Evolutionary conservation across 2,888 invertebrate genomes (phyloP), one percentile per base, ranked within the genome.

Genomic region (Drosophila subsilvestris): DNA sequence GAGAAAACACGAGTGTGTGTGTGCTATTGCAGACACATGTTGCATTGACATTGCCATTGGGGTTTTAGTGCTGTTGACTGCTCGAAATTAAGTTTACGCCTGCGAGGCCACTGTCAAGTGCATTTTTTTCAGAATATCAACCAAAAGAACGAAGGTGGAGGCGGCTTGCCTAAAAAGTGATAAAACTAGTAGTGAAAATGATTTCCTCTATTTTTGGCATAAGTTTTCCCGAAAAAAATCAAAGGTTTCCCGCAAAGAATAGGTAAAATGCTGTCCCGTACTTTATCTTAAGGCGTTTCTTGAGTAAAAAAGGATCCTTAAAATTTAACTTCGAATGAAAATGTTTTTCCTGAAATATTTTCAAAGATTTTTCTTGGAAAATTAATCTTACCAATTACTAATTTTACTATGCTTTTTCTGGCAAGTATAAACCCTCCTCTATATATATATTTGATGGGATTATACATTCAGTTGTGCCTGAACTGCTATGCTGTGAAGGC

Each of bases 71-170:
- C 12, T 14, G 37, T 5, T 37, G 14, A 37, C 14, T 37, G 37
- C 1, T 37, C 6, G 14, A 75, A 80, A 78, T 78, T 69, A 62
- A 66, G 78, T 66, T 75, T 75, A 80, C 78, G 78, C 63, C 68
- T 63, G 54, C 70, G 60, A 63, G 77, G 14, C 12, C 12, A 32
- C 12, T 5, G 6, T 6, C 6, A 14, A 14, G 37, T 55, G 18
- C 17, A 47, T 49, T 49, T 53, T 25, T 14, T 27, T n/a, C n/a
- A n/a, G n/a, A n/a, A n/a, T n/a, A n/a, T n/a, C n/a, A n/a, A n/a
- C n/a, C n/a, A n/a, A n/a, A n/a, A n/a, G n/a, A n/a, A n/a, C n/a
- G n/a, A n/a, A n/a, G n/a, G n/a, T n/a, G n/a, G n/a, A n/a, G n/a
- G n/a, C n/a, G n/a, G n/a, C n/a, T n/a, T n/a, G n/a, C n/a, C n/a